Percentiles rank a stretch among this genome's conserved stretches.
Conservation (phyloP, 1,140 invertebrate genomes). For the Neodiprion fabricii region DNA sequence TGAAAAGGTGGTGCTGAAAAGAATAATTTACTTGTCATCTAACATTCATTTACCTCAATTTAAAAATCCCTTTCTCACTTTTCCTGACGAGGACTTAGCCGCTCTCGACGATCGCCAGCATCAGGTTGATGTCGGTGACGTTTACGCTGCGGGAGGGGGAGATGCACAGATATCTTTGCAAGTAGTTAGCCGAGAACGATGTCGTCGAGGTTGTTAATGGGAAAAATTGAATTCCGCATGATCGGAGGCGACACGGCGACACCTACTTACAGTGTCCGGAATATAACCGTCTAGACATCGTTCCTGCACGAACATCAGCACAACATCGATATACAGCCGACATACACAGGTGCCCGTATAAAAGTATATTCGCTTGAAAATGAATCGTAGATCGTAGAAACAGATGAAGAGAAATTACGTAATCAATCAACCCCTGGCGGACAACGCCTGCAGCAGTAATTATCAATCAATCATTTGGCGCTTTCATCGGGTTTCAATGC, state of each 20-base stretch:
- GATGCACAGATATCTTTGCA: conserved; percentile 4
- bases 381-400: not conserved
- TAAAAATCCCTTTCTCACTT: not conserved
- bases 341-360: not conserved
- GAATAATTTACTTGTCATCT: conserved; percentile 32
- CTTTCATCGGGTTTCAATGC: not conserved
- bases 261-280: not conserved
- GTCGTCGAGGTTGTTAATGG: not conserved
- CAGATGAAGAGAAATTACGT: not conserved
- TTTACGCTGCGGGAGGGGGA: not conserved
- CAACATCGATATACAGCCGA: conserved; percentile 4
- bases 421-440: not conserved
- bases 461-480: not conserved
- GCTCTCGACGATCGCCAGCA: not conserved
- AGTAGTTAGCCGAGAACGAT: not conserved
- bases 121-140: not conserved
- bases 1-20: conserved; percentile 90
- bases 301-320: not conserved
- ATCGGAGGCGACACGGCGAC: not conserved
- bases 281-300: not conserved
- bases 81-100: not conserved
- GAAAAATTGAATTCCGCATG: not conserved
- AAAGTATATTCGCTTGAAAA: not conserved
- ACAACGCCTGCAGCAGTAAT: not conserved
- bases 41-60: conserved; percentile 4